Evolutionary conservation across 2,888 invertebrate genomes (phyloP).

Genomic region (Dexiosoma caninum): DNA sequence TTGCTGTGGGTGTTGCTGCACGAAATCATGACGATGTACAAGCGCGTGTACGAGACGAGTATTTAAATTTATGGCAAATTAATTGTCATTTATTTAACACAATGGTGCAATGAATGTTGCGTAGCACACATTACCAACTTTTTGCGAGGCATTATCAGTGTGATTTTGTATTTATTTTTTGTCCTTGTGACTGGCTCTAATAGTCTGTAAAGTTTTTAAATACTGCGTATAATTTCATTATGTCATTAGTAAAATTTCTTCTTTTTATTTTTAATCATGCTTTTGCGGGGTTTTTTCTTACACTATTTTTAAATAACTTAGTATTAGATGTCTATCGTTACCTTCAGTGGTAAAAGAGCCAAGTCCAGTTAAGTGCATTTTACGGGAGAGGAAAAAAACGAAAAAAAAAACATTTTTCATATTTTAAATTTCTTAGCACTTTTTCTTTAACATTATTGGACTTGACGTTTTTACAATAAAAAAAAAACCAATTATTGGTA

Average conservation of each 20-base stretch:
- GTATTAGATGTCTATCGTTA: too few species aligned
- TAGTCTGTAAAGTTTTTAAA: conserved; percentile 44
- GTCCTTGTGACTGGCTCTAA: background rate
- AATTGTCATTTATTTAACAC: conserved; percentile 60
- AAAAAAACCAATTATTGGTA: too few species aligned
- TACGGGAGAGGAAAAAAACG: too few species aligned
- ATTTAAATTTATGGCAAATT: conserved; percentile 58
- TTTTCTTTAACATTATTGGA: too few species aligned
- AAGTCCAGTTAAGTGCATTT: too few species aligned
- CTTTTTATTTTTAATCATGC: background rate
- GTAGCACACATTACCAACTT: conserved; percentile 7
- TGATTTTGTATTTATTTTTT: background rate
- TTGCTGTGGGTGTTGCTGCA: conserved; percentile 24
- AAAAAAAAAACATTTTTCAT: too few species aligned
- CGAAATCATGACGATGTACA: conserved; percentile 5
- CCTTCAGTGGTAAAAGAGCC: too few species aligned
- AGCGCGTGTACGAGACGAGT: background rate
- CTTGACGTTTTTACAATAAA: too few species aligned
- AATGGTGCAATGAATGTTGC: conserved; percentile 14
- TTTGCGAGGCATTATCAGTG: background rate
- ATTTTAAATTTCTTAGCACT: too few species aligned
- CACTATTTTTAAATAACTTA: too few species aligned
- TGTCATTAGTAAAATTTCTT: background rate
- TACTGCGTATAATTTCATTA: conserved; percentile 14
- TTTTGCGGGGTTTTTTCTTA: too few species aligned